phyloP scores from a whole-genome alignment of 2,888 invertebrate species.

The Desoria tigrina region DNA sequence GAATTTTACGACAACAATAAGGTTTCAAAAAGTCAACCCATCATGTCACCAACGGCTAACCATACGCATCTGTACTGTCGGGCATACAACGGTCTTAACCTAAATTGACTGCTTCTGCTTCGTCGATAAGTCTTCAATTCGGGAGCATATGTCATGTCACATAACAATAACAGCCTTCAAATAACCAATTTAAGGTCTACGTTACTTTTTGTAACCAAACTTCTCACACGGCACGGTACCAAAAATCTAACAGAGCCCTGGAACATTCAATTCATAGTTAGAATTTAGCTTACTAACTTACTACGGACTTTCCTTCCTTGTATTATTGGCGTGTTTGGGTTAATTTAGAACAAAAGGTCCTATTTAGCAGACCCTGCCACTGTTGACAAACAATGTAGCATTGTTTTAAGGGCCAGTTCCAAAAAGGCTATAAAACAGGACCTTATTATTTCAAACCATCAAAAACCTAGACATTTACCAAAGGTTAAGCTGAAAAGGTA shows the following conservation, averaged over 20 bases:
- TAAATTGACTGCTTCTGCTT: neutral
- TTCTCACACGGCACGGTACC: too few relatives aligned
- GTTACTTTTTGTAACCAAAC: too few relatives aligned
- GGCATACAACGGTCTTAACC: neutral
- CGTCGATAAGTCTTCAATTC: neutral
- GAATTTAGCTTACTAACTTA: too few relatives aligned
- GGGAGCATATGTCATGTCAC: constrained; percentile 7
- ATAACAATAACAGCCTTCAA: constrained; percentile 7
- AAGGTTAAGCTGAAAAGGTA: too few relatives aligned
- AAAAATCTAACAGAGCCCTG: too few relatives aligned
- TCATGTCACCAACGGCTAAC: neutral
- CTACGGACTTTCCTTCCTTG: too few relatives aligned
- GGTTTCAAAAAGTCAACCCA: constrained; percentile 8
- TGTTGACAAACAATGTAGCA: constrained; percentile 5
- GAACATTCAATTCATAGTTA: too few relatives aligned
- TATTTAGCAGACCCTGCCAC: neutral
- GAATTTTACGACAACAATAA: constrained; percentile 20
- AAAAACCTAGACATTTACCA: too few relatives aligned
- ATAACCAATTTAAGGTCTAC: too few relatives aligned
- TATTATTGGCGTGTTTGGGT: too few relatives aligned
- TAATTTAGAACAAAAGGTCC: constrained; percentile 4
- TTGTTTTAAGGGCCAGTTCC: neutral
- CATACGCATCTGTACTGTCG: neutral
- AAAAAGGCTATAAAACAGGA: too few relatives aligned
- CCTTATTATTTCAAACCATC: too few relatives aligned